Conservation (phyloP, 2,113 vertebrate genomes). For the human (Homo sapiens) region GRCh38 chr1:13807001-13807500, state of each 20-base stretch:
- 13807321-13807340: no score
- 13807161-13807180: not conserved
- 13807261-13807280: not conserved
- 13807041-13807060: rapidly evolving
- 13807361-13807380: not conserved
- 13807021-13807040: not conserved
- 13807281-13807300: not conserved
- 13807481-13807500: not conserved
- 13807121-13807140: not conserved
- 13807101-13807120: rapidly evolving
- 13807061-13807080: not conserved
- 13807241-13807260: no score
- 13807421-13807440: not conserved
- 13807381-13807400: rapidly evolving
- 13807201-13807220: not conserved
- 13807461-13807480: not conserved
- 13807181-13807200: not conserved
- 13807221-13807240: not conserved
- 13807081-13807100: not conserved
- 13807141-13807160: rapidly evolving
- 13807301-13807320: rapidly evolving
- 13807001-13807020: not conserved
- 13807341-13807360: not conserved
- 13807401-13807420: not conserved
- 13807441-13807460: rapidly evolving